Conservation (phyloP, 2,888 invertebrate genomes). For the Agrilus biguttatus region DNA sequence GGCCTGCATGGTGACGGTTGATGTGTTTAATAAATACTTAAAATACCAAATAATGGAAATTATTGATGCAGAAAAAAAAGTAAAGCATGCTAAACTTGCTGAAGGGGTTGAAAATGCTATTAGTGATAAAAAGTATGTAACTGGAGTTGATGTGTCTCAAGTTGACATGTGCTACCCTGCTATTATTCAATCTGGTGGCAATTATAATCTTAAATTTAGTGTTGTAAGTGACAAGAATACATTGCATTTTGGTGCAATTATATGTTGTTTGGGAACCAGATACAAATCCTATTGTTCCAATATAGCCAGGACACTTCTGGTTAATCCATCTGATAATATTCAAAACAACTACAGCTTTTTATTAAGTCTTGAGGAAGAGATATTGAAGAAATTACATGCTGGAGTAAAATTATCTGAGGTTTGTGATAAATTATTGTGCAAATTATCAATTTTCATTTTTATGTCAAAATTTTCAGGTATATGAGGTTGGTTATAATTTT, state of each 20-base stretch:
- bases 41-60: constrained; percentile 98
- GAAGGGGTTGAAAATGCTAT: constrained; percentile 90
- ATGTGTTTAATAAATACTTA: constrained; percentile 91
- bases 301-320: constrained; percentile 87
- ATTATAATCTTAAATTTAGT: constrained; percentile 93
- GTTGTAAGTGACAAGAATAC: constrained; percentile 86
- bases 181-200: constrained; percentile 98
- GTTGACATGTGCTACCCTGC: constrained; percentile 98
- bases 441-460: too few species aligned
- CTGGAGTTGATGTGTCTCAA: constrained; percentile 74
- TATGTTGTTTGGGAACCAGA: constrained; percentile 85
- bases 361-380: constrained; percentile 76
- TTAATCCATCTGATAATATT: constrained; percentile 72
- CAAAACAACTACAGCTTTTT: constrained; percentile 88
- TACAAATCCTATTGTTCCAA: constrained; percentile 98
- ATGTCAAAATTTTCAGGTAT: constrained; percentile 37
- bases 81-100: constrained; percentile 87
- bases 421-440: constrained; percentile 2
- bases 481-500: constrained; percentile 64
- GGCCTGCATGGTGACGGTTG: constrained; percentile 83
- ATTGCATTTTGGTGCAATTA: constrained; percentile 90
- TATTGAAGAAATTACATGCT: constrained; percentile 69
- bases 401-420: constrained; percentile 64
- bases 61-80: constrained; percentile 96
- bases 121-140: constrained; percentile 90